These are phyloP conservation scores for Drosophila lowei DNA, from an alignment of 1,140 invertebrate species.

Conservation along the genomic window DNA sequence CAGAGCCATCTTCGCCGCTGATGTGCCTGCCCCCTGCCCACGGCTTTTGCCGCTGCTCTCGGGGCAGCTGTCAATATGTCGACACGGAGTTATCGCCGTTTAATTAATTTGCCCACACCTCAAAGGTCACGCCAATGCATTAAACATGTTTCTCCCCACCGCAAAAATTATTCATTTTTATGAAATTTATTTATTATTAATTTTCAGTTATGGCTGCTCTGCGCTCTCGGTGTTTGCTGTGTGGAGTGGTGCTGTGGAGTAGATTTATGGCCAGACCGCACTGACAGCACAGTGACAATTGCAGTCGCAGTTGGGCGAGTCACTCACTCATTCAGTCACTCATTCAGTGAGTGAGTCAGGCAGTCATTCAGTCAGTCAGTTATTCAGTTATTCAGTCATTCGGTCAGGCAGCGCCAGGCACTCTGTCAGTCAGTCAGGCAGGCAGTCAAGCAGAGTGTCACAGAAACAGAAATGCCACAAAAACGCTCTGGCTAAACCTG, in stretches of 20 bases:
- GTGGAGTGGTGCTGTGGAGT: neutral
- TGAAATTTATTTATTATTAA: conserved; percentile 10
- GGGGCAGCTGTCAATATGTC: conserved; percentile 54
- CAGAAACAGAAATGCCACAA: neutral
- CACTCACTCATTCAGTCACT: conserved; percentile 7
- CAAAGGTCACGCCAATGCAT: conserved; percentile 52
- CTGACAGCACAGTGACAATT: conserved; percentile 50
- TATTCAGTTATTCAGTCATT: neutral
- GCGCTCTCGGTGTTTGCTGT: neutral
- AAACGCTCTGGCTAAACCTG: conserved; percentile 38
- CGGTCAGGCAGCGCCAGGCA: conserved; percentile 22
- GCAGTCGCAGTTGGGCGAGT: conserved; percentile 42
- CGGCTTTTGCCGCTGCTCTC: conserved; percentile 13
- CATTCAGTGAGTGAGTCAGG: conserved; percentile 36
- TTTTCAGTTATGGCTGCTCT: conserved; percentile 1
- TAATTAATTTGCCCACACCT: conserved; percentile 69
- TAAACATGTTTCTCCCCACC: conserved; percentile 9
- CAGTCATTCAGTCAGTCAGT: conserved; percentile 21
- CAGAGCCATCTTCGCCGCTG: conserved; percentile 1
- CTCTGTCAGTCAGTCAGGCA: conserved; percentile 20
- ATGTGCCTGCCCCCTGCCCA: neutral
- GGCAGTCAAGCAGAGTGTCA: conserved; percentile 1
- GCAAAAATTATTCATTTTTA: neutral
- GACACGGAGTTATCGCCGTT: conserved; percentile 60
- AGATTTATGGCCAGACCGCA: conserved; percentile 38